phyloP scores from a whole-genome alignment of 2,888 invertebrate genomes.

The Phaonia tiefii region DNA sequence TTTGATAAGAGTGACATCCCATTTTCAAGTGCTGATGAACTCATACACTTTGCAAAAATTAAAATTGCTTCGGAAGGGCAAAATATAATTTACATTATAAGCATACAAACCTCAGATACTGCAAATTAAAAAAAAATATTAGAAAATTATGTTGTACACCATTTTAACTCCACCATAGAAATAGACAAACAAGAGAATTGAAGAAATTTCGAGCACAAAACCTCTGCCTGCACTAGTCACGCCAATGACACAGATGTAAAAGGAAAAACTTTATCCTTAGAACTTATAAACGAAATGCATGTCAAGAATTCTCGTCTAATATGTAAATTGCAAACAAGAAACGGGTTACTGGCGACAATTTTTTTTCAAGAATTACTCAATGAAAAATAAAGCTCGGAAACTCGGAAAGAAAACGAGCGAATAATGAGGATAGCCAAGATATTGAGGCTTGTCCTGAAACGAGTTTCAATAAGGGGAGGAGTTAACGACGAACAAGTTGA shows the following conservation, averaged over 20 bases:
- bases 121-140: constrained; percentile 38
- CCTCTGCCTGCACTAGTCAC: constrained; percentile 34
- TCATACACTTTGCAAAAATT: constrained; percentile 37
- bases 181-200: background rate
- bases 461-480: background rate
- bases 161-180: background rate
- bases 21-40: constrained; percentile 49
- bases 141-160: constrained; percentile 30
- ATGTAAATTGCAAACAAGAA: background rate
- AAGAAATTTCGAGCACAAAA: background rate
- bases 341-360: background rate
- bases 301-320: background rate
- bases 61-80: constrained; percentile 2
- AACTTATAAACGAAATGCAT: constrained; percentile 21
- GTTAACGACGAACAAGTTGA: constrained; percentile 2
- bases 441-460: background rate
- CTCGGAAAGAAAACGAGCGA: background rate
- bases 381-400: background rate
- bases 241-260: constrained; percentile 21
- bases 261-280: constrained; percentile 9
- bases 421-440: background rate
- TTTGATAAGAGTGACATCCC: constrained; percentile 44
- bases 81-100: constrained; percentile 50
- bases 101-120: constrained; percentile 43
- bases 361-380: background rate